Base-by-base conservation (phyloP, 2,888 invertebrate species). In the Andricus curvator region DNA sequence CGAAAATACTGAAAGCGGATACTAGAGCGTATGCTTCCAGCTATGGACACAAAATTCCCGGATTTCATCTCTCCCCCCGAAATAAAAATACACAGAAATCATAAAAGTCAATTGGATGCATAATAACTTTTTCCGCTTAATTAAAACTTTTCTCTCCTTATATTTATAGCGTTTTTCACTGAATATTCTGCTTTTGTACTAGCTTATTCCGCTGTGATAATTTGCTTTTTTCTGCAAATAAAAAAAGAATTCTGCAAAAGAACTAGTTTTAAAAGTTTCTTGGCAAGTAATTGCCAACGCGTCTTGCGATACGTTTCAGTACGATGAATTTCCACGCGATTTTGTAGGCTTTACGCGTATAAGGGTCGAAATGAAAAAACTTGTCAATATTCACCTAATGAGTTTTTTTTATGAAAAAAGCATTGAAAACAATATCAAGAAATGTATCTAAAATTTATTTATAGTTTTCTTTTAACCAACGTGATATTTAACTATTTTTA, bases 241-340 rank as follows among this genome's bases (percentile, higher is more conserved):
- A 56, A 33, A n/a, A 0, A 4, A 33, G 1, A 74, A 74, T 56
- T 56, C n/a, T 33, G 29, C 29, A 56, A 56, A 74, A 51, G 13
- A 56, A n/a, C 20, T 56, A 33, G 17, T 9, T 17, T 2, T 25
- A 33, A 33, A 51, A 29, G 29, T 70, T 70, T 15, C 29, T 56
- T 74, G 29, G 33, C 25, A 74, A 74, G 33, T 33, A 56, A 74
- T 56, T 74, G 51, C 56, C 51, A 2, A 29, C 25, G 74, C 51
- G 33, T 37, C 33, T 56, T 56, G 56, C 56, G 74, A 13, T 33
- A 56, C 51, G 48, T 33, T 56, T 25, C 60, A 60, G 60, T 22
- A 22, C 17, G 48, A 70, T 8, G 25, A 70, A 70, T 70, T 70
- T 51, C 51, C 51, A 70, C 51, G 51, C 48, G 29, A 17, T 70